Base-by-base conservation (phyloP, 2,888 invertebrate species). In the Gastracanthus pulcherrimus region DNA sequence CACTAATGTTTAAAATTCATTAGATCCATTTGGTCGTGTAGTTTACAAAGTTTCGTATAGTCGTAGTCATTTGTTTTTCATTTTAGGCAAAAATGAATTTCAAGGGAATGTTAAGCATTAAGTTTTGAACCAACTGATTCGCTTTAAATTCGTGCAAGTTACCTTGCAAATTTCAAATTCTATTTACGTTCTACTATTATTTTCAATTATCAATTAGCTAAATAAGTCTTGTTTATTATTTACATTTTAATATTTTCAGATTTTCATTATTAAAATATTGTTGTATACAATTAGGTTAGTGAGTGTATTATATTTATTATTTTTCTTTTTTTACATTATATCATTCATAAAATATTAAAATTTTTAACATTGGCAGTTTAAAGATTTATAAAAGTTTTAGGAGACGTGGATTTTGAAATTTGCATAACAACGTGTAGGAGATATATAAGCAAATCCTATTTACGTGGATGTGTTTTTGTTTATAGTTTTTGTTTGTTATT, bases 1-100 rank as follows among this genome's bases (percentile, higher is more conserved):
- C 60, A 74, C 51, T 19, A 67, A 67, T 41, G 9, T 72, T 60
- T 66, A 62, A 62, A 75, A 75, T 74, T 74, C 36, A 66, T 48
- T n/a, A 67, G 34, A 77, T 29, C n/a, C n/a, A 29, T 76, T 16
- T 23, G 16, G 26, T 62, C 51, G 51, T 66, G 66, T 19, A 48
- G 34, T 16, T 9, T 36, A 36, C 34, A 19, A 36, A 36, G 16
- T n/a, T 23, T 16, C 34, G 60, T 34, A 34, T 26, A 58, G 60
- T 62, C 34, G n/a, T n/a, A 45, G 3, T 36, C 26, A 34, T 29
- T 34, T 41, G 31, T 13, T 23, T 29, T 41, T 29, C 38, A 41
- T 48, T 60, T 41, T 41, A 62, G 19, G 16, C 7, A 34, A 48
- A 23, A 38, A 34, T 55, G 26, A 62, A 76, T 26, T 75, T 36